Conservation (phyloP, 2,888 invertebrate genomes). For the Drosophila putrida region DNA sequence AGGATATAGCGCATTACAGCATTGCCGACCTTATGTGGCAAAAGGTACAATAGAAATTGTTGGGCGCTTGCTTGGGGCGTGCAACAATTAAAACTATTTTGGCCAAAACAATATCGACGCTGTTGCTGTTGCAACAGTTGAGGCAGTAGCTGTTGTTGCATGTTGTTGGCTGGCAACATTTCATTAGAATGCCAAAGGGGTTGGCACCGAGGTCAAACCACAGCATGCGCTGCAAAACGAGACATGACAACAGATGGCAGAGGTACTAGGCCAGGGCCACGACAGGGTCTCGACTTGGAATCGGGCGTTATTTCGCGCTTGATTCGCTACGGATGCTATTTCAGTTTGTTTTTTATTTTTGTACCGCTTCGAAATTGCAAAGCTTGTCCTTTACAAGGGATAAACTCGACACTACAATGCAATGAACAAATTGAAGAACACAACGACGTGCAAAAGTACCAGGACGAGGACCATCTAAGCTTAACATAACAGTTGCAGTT, state of each 20-base stretch:
- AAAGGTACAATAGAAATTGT: slow-evolving; percentile 31
- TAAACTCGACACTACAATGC: slow-evolving; percentile 46
- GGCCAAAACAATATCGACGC: slow-evolving; percentile 74
- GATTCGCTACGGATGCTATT: slow-evolving; percentile 58
- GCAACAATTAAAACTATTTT: slow-evolving; percentile 77
- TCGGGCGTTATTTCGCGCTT: slow-evolving; percentile 48
- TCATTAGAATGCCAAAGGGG: slow-evolving; percentile 72
- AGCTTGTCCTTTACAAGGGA: slow-evolving; percentile 66
- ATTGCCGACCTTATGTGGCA: slow-evolving; percentile 6
- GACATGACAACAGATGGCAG: slow-evolving; percentile 50
- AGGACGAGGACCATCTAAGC: slow-evolving; percentile 51
- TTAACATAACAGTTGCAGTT: slow-evolving; percentile 60
- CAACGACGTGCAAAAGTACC: neutral
- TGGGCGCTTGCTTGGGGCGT: slow-evolving; percentile 32
- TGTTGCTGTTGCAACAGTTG: slow-evolving; percentile 43
- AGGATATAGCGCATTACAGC: slow-evolving; percentile 8
- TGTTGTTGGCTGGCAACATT: slow-evolving; percentile 67
- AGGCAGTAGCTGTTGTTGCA: slow-evolving; percentile 30
- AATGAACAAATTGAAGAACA: slow-evolving; percentile 33
- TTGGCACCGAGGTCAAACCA: slow-evolving; percentile 67
- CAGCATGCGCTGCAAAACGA: slow-evolving; percentile 42
- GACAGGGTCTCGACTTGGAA: slow-evolving; percentile 14
- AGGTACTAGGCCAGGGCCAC: slow-evolving; percentile 18
- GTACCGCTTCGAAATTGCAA: slow-evolving; percentile 66
- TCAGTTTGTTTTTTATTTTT: slow-evolving; percentile 63